phyloP scores from a whole-genome alignment of 1,140 invertebrate genomes.

The Magallana gigas region DNA sequence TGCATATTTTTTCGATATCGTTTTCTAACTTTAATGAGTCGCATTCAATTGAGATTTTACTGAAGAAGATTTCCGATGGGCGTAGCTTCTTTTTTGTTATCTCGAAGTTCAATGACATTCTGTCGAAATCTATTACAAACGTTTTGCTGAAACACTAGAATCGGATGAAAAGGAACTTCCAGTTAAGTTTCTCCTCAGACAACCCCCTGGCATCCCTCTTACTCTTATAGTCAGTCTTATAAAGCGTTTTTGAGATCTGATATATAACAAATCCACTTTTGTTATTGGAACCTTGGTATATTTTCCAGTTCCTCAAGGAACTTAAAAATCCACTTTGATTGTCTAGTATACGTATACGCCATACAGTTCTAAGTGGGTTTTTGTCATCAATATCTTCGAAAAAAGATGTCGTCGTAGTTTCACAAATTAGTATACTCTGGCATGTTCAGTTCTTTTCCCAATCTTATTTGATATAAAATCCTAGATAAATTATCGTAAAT shows the following conservation, averaged over 20 bases:
- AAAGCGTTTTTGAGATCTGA: not conserved
- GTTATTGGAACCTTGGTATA: not conserved
- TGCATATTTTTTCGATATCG: not conserved
- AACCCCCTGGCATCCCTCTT: not conserved
- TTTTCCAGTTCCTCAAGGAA: not conserved
- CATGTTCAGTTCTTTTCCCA: not conserved
- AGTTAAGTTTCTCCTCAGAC: not conserved
- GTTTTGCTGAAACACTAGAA: too few relatives aligned
- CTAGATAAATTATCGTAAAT: not conserved
- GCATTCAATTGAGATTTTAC: not conserved
- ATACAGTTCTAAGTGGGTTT: not conserved
- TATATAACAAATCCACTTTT: not conserved
- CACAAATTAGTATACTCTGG: not conserved
- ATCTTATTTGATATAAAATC: not conserved
- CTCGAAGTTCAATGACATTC: too few relatives aligned
- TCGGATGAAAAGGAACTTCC: too few relatives aligned
- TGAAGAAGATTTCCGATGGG: not conserved
- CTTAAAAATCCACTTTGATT: constrained; percentile 1
- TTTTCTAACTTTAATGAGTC: not conserved
- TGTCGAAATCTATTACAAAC: too few relatives aligned
- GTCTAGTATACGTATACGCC: not conserved
- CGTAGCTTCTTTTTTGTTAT: not conserved
- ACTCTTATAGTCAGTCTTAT: not conserved
- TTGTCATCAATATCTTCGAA: not conserved
- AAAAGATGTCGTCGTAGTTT: constrained; percentile 21